Conservation (phyloP, 2,888 invertebrate species). For the Acanthococcus lagerstroemiae region DNA sequence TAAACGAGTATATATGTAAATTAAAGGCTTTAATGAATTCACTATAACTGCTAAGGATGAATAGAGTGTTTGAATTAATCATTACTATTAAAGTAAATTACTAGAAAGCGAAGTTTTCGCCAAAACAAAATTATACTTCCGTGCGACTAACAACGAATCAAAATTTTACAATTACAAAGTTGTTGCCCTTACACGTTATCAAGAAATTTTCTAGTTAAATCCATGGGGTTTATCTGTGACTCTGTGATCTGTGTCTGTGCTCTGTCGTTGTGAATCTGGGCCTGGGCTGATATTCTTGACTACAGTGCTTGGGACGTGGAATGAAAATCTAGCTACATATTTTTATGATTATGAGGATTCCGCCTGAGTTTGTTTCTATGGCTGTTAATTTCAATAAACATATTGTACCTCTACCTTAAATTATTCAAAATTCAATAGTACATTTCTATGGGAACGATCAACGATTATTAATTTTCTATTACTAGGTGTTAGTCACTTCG, state of each 20-base stretch:
- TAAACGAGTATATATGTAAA: background rate
- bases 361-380: too few relatives aligned
- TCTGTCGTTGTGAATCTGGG: too few relatives aligned
- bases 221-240: too few relatives aligned
- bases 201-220: background rate
- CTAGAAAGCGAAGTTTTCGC: too few relatives aligned
- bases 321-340: too few relatives aligned
- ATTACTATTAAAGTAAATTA: constrained; percentile 17
- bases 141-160: background rate
- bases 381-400: too few relatives aligned
- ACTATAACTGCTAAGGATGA: background rate
- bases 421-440: too few relatives aligned
- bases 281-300: too few relatives aligned
- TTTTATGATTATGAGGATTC: too few relatives aligned
- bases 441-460: background rate
- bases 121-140: background rate
- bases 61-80: constrained; percentile 3
- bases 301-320: too few relatives aligned
- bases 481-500: background rate
- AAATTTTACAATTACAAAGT: background rate
- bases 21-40: background rate
- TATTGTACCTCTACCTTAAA: too few relatives aligned
- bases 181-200: background rate
- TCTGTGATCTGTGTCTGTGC: too few relatives aligned
- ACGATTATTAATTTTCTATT: background rate